Percentiles rank a stretch among this genome's conserved stretches.
Evolutionary conservation across 53 echinoderm and acorn worm genomes (phyloP).

Genomic region (Arbacia lixula): DNA sequence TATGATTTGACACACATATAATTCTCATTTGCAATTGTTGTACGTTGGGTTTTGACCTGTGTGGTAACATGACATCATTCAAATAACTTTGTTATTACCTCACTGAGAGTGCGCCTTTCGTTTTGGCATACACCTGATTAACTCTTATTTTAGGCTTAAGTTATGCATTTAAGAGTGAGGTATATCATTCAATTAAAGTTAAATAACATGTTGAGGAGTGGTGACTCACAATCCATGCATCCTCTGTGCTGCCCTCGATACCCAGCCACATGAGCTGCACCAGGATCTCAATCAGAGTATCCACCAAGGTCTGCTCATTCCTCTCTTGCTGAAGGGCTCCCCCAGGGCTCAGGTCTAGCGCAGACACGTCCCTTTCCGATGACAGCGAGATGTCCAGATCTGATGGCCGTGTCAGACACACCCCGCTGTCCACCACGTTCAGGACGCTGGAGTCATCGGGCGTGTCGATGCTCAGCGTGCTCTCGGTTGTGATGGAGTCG

Average conservation of each 20-base stretch:
- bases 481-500: conserved; percentile 47
- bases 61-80: too few species aligned
- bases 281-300: conserved; percentile 88
- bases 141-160: too few species aligned
- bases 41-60: too few species aligned
- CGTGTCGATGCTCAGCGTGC: conserved; percentile 48
- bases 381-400: conserved; percentile 47
- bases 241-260: conserved; percentile 76
- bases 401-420: conserved; percentile 61
- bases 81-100: too few species aligned
- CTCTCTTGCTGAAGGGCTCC: conserved; percentile 66
- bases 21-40: too few species aligned
- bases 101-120: too few species aligned
- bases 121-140: too few species aligned
- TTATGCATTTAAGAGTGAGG: too few species aligned
- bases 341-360: conserved; percentile 60
- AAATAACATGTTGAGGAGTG: neutral
- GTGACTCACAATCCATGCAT: conserved; percentile 89
- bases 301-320: conserved; percentile 81
- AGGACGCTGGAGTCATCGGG: conserved; percentile 35
- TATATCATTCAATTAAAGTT: neutral
- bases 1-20: too few species aligned
- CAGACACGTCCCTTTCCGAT: conserved; percentile 36
- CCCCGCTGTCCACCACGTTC: conserved; percentile 45
- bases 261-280: conserved; percentile 96